Evolutionary conservation across 2,888 invertebrate genomes (phyloP).

Genomic region (Aphelenchoides bicaudatus): DNA sequence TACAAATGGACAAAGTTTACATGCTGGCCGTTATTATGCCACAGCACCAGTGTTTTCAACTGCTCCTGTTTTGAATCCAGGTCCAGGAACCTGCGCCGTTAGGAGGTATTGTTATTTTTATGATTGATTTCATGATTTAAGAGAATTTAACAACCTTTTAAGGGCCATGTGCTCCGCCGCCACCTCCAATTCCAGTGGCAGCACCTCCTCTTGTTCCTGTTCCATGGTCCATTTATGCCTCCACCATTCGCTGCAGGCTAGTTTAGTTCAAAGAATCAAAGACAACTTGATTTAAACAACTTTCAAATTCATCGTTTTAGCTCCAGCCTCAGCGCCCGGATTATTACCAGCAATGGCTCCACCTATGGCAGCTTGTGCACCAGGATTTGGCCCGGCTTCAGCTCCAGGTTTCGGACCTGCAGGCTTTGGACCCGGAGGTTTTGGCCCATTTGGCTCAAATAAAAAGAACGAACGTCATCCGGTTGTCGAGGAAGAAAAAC

Average conservation of each 20-base stretch:
- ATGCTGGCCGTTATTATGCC: conserved; percentile 20
- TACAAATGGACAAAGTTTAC: not conserved
- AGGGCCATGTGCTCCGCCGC: conserved; percentile 4
- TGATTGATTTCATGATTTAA: no score
- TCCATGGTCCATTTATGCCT: conserved; percentile 3
- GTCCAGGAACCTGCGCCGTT: not conserved
- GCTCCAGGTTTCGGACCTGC: conserved; percentile 12
- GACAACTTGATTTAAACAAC: not conserved
- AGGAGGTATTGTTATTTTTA: no score
- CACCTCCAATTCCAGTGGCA: conserved; percentile 14
- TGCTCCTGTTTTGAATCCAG: not conserved
- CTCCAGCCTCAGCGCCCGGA: not conserved
- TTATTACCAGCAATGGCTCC: not conserved
- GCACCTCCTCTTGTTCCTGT: conserved; percentile 10
- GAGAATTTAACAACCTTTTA: no score
- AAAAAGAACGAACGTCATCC: no score
- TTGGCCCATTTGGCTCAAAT: conserved; percentile 16
- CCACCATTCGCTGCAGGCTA: not conserved
- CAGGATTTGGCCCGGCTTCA: not conserved
- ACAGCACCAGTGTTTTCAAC: conserved; percentile 14
- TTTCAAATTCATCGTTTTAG: not conserved
- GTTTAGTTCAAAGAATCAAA: not conserved
- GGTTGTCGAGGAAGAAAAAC: not conserved
- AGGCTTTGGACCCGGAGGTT: conserved; percentile 6
- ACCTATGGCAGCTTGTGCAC: not conserved